Percentiles rank a stretch among this genome's conserved stretches.
Conservation (phyloP, 2,113 vertebrate species). For the Jaculus jaculus region DNA sequence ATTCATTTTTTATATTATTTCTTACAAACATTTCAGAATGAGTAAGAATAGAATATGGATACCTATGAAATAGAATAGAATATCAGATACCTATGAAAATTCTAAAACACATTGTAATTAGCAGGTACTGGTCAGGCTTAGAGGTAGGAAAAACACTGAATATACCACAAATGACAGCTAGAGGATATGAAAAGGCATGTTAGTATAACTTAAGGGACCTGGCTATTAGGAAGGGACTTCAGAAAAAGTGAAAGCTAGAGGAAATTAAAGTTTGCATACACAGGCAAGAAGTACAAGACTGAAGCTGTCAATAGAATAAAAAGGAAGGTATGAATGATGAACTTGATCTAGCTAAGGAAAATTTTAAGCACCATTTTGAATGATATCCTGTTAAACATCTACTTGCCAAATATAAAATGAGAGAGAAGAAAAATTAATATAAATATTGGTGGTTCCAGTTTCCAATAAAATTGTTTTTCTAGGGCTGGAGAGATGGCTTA, state of each 20-base stretch:
- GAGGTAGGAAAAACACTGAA: background rate
- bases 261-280: background rate
- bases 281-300: background rate
- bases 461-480: too few relatives aligned
- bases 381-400: background rate
- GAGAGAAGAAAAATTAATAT: background rate
- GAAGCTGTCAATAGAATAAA: background rate
- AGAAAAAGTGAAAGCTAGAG: background rate
- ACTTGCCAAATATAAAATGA: slow-evolving; percentile 2
- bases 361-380: background rate
- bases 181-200: background rate
- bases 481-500: too few relatives aligned
- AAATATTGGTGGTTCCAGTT: background rate
- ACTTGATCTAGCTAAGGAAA: background rate
- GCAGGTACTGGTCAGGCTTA: background rate
- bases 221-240: background rate
- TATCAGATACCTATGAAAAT: too few relatives aligned
- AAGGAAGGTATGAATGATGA: background rate
- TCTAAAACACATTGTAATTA: background rate
- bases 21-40: background rate
- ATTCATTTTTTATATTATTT: background rate
- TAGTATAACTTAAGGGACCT: background rate
- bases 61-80: too few relatives aligned
- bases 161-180: background rate
- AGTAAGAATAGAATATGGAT: background rate